These are phyloP conservation scores for Apogon talboti DNA, from an alignment of 2,797 vertebrate species.

Conservation along the genomic window DNA sequence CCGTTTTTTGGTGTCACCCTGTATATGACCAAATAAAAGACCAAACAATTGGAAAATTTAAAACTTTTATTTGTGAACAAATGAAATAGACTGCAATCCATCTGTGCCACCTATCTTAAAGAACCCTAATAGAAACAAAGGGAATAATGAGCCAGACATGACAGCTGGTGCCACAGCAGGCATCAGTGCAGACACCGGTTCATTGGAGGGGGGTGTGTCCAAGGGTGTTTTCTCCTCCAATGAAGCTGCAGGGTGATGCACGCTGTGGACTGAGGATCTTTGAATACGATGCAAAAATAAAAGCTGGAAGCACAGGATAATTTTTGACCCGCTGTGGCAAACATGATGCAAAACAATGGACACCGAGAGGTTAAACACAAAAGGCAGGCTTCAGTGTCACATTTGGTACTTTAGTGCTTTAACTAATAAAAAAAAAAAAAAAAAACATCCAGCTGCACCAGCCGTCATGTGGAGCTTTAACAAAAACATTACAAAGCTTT, in stretches of 20 bases:
- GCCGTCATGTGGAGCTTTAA: constrained; percentile 56
- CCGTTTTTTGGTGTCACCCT: no score
- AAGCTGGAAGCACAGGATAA: constrained; percentile 64
- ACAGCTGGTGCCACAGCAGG: constrained; percentile 82
- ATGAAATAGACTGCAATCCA: constrained; percentile 71
- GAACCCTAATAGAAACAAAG: constrained; percentile 66
- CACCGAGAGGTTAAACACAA: constrained; percentile 61
- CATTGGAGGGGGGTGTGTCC: constrained; percentile 48
- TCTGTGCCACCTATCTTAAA: constrained; percentile 74
- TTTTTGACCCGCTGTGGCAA: constrained; percentile 80
- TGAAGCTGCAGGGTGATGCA: neutral
- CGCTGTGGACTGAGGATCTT: constrained; percentile 36
- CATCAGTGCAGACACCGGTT: constrained; percentile 19
- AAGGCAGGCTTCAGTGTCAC: constrained; percentile 57
- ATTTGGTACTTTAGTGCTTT: constrained; percentile 51
- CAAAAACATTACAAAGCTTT: constrained; percentile 31
- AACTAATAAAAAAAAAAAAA: constrained; percentile 11
- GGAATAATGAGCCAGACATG: constrained; percentile 67
- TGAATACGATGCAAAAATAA: constrained; percentile 56
- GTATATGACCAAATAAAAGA: no score
- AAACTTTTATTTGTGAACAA: constrained; percentile 75
- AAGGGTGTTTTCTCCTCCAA: constrained; percentile 30
- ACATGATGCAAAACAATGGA: constrained; percentile 58
- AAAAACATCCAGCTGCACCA: constrained; percentile 43
- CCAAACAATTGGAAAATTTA: constrained; percentile 44